Base-by-base conservation (phyloP, 2,888 invertebrate genomes). In the Eupithecia vulgata region DNA sequence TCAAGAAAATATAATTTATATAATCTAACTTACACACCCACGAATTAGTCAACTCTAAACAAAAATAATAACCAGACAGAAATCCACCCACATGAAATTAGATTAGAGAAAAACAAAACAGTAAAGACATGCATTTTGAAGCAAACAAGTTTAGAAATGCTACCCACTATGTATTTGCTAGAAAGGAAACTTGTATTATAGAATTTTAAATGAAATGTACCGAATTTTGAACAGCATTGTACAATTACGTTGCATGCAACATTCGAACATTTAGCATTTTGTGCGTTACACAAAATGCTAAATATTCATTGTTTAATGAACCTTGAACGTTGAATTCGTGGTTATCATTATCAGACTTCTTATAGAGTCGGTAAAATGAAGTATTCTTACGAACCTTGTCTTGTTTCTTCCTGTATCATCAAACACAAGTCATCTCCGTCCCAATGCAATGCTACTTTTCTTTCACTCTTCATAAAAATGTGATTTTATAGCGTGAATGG, bases 101-200 rank as follows among this genome's bases (percentile, higher is more conserved):
- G 8, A 61, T 34, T 17, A 34, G 34, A 61, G 34, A 61, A 34
- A 61, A 61, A 61, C 61, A 61, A 61, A 61, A 34, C 61, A 17
- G 34, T 61, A 61, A 61, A 61, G 34, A 34, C 34, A 17, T 34
- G 61, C 61, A 61, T 34, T 34, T 34, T 7, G 61, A 34, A 34
- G 13, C 34, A 34, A 61, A 61, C 61, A 34, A 61, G 25, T 61
- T 61, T 17, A 61, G 34, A 61, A 34, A 61, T 61, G 61, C 40
- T 40, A 12, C 40, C 40, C 12, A 10, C 40, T 40, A 1, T 61
- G 8, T 17, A 17, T 61, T 61, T 61, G 57, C 61, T 34, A 61
- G 61, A 34, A 59, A 59, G 59, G 30, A 61, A 30, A 61, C 34
- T 61, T 34, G 15, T 30, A 34, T 34, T 61, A n/a, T n/a, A 61